Base-by-base conservation (phyloP, 2,888 invertebrate species). In the Philonicus albiceps region DNA sequence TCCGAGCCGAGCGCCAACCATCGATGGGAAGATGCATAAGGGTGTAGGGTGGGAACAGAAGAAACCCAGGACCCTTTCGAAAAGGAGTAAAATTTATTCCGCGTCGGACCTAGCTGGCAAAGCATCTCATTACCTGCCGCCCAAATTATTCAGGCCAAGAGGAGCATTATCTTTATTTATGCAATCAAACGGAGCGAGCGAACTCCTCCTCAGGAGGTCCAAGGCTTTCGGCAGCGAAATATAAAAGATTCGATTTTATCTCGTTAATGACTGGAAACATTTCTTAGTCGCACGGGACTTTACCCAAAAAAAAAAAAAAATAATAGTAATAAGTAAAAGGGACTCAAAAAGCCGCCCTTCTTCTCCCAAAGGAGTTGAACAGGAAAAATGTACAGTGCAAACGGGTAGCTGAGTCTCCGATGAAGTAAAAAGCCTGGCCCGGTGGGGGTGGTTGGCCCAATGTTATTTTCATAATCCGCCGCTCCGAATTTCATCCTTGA, bases 201-300 rank as follows among this genome's bases (percentile, higher is more conserved):
- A 13, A 8, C 76, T 22, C 49, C 49, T n/a, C 34, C 34, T 13
- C 53, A 31, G 34, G 27, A 22, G 2, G 16, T 53, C 22, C 19
- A 34, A 34, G 34, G 19, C 53, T 81, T 81, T 64, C 31, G n/a
- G 53, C 34, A n/a, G 31, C 81, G 27, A 81, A 55, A 78, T 78
- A 55, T 81, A 64, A 81, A 80, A 53, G 64, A 72, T 73, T 72
- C 73, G 84, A 84, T 84, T 84, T 72, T 84, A 84, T 84, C 84
- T 84, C 49, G 73, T 73, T 84, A 84, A 84, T 84, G 84, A 84
- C 73, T 84, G 72, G 84, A 84, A 84, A 84, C 43, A 40, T 73
- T 84, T 84, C 84, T 72, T 84, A 43, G 73, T 84, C 34, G 43
- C 37, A 27, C 22, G 37, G 40, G 73, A 22, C n/a, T 37, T 72